Percentiles rank a stretch among this genome's conserved stretches.
Conservation (phyloP, 1,140 invertebrate genomes). For the Goniozus legneri region DNA sequence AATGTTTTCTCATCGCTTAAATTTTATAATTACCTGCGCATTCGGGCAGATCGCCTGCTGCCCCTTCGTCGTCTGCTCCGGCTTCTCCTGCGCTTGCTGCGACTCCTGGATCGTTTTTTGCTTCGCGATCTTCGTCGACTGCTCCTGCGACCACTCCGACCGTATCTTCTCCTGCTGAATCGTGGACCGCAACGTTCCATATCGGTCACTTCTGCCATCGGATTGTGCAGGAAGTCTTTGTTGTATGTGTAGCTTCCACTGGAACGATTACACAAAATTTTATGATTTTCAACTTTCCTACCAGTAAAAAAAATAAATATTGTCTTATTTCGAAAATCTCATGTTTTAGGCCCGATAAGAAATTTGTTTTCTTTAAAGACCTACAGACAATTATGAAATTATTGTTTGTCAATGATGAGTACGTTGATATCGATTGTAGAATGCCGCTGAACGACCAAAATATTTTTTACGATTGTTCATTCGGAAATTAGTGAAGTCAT, state of each 20-base stretch:
- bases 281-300: too few species aligned
- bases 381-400: too few species aligned
- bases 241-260: constrained; percentile 32
- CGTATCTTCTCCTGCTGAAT: not conserved
- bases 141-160: not conserved
- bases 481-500: constrained; percentile 7
- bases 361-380: too few species aligned
- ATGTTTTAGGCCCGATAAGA: too few species aligned
- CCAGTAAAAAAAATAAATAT: too few species aligned
- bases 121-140: not conserved
- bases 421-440: too few species aligned
- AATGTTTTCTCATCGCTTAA: not conserved
- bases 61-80: not conserved
- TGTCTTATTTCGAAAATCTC: too few species aligned
- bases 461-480: constrained; percentile 15
- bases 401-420: too few species aligned
- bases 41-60: not conserved
- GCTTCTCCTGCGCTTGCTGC: not conserved
- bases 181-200: not conserved
- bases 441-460: constrained; percentile 7
- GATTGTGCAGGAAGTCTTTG: constrained; percentile 8
- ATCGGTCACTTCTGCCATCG: not conserved
- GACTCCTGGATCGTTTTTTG: not conserved
- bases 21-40: not conserved
- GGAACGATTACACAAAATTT: too few species aligned